Percentiles rank a stretch among this genome's conserved stretches.
Evolutionary conservation across 1,140 invertebrate species (phyloP).

Genomic region (Bactericera cockerelli): DNA sequence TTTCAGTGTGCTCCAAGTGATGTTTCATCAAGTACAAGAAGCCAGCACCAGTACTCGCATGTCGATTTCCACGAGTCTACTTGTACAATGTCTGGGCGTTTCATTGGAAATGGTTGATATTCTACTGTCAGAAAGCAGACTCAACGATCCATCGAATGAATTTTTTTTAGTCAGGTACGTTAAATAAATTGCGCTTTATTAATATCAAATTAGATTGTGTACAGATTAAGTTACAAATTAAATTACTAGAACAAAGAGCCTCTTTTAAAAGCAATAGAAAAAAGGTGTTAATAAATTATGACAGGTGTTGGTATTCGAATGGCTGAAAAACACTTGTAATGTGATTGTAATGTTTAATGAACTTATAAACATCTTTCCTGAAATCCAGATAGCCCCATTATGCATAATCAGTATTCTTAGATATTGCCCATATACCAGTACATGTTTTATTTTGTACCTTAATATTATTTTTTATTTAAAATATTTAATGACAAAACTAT

Average conservation of each 20-base stretch:
- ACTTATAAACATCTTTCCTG: too few relatives aligned
- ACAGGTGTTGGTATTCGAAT: too few relatives aligned
- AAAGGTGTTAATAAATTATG: background rate
- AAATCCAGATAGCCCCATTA: too few relatives aligned
- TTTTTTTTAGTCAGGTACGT: background rate
- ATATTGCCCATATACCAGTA: too few relatives aligned
- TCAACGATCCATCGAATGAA: background rate
- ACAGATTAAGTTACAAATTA: too few relatives aligned
- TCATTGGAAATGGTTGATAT: background rate
- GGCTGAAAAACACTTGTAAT: too few relatives aligned
- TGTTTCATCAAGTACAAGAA: conserved; percentile 1
- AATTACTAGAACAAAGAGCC: background rate
- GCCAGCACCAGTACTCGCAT: background rate
- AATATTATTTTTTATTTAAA: too few relatives aligned
- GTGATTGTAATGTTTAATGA: too few relatives aligned
- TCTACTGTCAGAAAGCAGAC: background rate
- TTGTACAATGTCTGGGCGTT: background rate
- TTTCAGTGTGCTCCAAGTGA: background rate
- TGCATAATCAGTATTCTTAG: too few relatives aligned
- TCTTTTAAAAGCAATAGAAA: background rate
- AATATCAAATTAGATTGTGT: background rate
- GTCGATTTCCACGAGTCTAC: background rate
- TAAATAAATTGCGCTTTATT: background rate
- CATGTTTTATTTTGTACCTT: too few relatives aligned
- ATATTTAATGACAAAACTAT: too few relatives aligned